Evolutionary conservation across 2,113 vertebrate species (phyloP).

Genomic region (Cinclus cinclus): DNA sequence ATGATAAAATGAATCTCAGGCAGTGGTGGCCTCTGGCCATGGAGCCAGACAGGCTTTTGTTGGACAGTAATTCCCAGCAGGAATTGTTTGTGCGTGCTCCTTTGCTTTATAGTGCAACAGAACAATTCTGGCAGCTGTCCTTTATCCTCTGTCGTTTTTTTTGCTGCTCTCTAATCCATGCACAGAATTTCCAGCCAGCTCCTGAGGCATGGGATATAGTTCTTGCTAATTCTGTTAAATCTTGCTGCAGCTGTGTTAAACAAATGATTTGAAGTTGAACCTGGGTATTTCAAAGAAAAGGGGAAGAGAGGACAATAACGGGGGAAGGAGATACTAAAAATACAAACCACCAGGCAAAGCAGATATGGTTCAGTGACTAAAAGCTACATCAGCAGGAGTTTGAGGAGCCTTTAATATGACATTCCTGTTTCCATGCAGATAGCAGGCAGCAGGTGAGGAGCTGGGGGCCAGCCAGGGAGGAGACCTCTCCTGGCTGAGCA

Average conservation of each 20-base stretch:
- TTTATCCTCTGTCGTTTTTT: neutral
- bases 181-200: neutral
- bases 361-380: neutral
- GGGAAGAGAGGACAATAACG: neutral
- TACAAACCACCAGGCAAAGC: neutral
- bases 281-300: neutral
- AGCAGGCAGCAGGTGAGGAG: neutral
- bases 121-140: neutral
- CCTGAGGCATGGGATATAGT: neutral
- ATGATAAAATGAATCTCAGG: neutral
- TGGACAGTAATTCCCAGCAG: neutral
- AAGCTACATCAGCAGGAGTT: neutral
- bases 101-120: neutral
- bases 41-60: neutral
- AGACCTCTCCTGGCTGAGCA: accelerated
- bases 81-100: neutral
- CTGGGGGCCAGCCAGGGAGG: neutral
- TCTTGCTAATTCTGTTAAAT: neutral
- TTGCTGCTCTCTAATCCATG: neutral
- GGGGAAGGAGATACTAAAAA: neutral
- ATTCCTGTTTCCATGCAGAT: neutral
- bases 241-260: neutral
- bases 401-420: neutral
- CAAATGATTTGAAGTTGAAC: neutral
- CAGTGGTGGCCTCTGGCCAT: neutral